Base-by-base conservation (phyloP, 2,113 vertebrate species). In the Actenoides hombroni region DNA sequence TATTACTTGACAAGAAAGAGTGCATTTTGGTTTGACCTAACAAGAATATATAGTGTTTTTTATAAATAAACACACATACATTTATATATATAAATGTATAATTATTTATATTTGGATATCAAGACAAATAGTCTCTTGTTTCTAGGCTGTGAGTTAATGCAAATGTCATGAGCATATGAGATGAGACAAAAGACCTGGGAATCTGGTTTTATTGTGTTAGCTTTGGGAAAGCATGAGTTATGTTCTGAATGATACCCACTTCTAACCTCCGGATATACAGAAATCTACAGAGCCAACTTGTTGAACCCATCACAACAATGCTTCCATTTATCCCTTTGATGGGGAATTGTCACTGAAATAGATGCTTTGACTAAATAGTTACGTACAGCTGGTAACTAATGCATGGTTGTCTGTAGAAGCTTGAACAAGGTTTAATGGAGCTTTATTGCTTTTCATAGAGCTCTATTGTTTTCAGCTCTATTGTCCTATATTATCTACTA, bases 371-470 rank as follows among this genome's bases (percentile, higher is more conserved):
- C 90, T 96, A 94, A 97, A 97, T 96, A 95, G 95, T 95, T 95
- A 83, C 67, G 88, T 97, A 94, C 97, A 98, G 97, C 96, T 98
- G 97, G 73, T 91, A 97, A 91, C 95, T 83, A 92, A 19, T 83
- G 21, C 51, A 61, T 74, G 86, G 76, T 61, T 96, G 84, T 92
- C 90, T 91, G 84, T 6, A 74, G 86, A 97, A 97, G 92, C 86
- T 74, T 92, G 94, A 97, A 92, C 87, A 96, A 96, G 91, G 94
- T 97, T 98, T 98, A 97, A 97, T 97, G 88, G 91, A 94, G 86
- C 77, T 97, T 96, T 95, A 96, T 96, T 92, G 93, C 85, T 96
- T 96, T 96, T 94, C 92, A 95, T 70, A 56, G 56, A 70, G 51
- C 25, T 46, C 46, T 67, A 51, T 81, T 95, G 54, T 96, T 83